phyloP scores from a whole-genome alignment of 2,888 invertebrate species.

The Cephus pulcher region DNA sequence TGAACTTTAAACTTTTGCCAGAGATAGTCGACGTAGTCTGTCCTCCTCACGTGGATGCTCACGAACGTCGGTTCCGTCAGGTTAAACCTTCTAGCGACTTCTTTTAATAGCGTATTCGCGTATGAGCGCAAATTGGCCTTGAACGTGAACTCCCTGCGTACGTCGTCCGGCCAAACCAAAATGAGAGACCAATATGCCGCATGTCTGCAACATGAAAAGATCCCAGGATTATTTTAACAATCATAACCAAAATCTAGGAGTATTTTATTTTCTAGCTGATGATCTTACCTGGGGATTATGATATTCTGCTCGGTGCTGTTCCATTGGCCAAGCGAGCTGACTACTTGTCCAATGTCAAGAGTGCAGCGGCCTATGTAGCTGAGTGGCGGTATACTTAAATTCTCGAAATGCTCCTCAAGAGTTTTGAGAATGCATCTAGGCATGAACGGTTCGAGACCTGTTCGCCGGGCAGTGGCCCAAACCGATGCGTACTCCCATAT shows the following conservation, averaged over 20 bases:
- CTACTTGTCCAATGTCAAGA: constrained; percentile 66
- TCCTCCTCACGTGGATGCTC: constrained; percentile 71
- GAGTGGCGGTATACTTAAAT: constrained; percentile 69
- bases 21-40: constrained; percentile 71
- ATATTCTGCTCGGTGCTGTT: constrained; percentile 71
- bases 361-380: constrained; percentile 71
- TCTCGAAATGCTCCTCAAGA: constrained; percentile 70
- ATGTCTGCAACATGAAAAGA: constrained; percentile 52
- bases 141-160: constrained; percentile 71
- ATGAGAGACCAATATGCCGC: constrained; percentile 70
- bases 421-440: constrained; percentile 67
- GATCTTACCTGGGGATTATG: constrained; percentile 66
- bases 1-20: constrained; percentile 68
- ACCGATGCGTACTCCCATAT: constrained; percentile 65
- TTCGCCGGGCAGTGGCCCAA: constrained; percentile 62
- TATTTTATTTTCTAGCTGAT: not conserved
- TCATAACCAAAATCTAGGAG: not conserved
- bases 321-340: constrained; percentile 69
- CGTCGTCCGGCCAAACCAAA: constrained; percentile 70
- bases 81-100: constrained; percentile 50
- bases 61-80: constrained; percentile 64
- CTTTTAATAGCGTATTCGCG: constrained; percentile 66
- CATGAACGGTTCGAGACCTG: constrained; percentile 61
- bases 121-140: constrained; percentile 66
- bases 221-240: not conserved